These are phyloP conservation scores for Trinorchestia longiramus DNA, from an alignment of 1,140 invertebrate genomes.

Conservation along the genomic window DNA sequence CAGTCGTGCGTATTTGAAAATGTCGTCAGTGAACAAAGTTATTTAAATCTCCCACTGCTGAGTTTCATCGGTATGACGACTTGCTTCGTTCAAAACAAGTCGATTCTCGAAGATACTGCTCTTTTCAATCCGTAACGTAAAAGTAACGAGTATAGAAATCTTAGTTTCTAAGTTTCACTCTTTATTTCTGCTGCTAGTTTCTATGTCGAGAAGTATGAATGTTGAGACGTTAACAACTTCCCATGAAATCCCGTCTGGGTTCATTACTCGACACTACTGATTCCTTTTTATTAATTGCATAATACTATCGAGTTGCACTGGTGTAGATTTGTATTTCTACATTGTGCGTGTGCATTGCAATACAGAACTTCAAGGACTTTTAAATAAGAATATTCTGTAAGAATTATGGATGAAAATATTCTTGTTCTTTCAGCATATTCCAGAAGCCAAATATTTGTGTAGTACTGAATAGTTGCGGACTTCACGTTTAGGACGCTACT, in stretches of 20 bases:
- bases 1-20: neutral
- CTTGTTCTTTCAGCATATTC: too few species aligned
- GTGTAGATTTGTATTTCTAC: neutral
- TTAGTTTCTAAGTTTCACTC: neutral
- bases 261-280: too few species aligned
- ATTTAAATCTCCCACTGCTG: neutral
- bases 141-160: neutral
- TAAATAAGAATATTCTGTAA: too few species aligned
- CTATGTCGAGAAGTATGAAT: neutral
- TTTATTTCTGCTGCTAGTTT: neutral
- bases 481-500: too few species aligned
- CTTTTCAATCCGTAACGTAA: neutral
- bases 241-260: neutral
- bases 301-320: neutral
- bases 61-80: neutral
- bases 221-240: neutral
- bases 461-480: too few species aligned
- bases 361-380: too few species aligned
- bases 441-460: too few species aligned
- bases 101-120: neutral
- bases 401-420: too few species aligned
- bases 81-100: neutral
- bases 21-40: neutral
- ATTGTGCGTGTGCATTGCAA: too few species aligned
- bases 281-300: neutral